Conservation (phyloP, 2,797 vertebrate species). For the Neoniphon sammara region DNA sequence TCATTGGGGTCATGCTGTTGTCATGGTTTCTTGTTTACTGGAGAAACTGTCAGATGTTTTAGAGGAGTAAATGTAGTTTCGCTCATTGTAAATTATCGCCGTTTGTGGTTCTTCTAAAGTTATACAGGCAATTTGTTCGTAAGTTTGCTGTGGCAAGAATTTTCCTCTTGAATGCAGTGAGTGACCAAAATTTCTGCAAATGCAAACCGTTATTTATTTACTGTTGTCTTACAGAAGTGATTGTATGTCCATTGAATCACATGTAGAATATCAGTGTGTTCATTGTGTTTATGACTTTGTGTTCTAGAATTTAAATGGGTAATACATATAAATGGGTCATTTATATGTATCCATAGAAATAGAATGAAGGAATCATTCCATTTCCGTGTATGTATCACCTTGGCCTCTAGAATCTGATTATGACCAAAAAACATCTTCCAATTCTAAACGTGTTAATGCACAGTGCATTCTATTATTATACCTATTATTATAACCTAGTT, state of each 20-base stretch:
- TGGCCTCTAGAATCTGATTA: neutral
- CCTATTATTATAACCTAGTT: neutral
- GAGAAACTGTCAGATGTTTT: constrained; percentile 29
- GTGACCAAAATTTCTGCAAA: neutral
- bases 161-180: neutral
- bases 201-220: too few species aligned
- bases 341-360: too few species aligned
- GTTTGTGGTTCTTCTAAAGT: neutral
- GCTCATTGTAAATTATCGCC: constrained; percentile 5
- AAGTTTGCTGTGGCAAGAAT: neutral
- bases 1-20: constrained; percentile 20
- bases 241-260: neutral
- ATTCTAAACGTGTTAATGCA: neutral
- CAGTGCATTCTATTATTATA: neutral
- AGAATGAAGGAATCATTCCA: too few species aligned
- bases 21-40: constrained; percentile 35
- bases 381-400: too few species aligned
- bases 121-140: constrained; percentile 6
- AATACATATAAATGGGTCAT: too few species aligned
- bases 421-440: neutral
- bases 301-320: too few species aligned
- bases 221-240: neutral
- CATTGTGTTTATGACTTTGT: too few species aligned
- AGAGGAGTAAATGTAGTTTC: constrained; percentile 37
- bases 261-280: neutral